Conservation (phyloP, 2,888 invertebrate species). For the Eupeodes latifasciatus region DNA sequence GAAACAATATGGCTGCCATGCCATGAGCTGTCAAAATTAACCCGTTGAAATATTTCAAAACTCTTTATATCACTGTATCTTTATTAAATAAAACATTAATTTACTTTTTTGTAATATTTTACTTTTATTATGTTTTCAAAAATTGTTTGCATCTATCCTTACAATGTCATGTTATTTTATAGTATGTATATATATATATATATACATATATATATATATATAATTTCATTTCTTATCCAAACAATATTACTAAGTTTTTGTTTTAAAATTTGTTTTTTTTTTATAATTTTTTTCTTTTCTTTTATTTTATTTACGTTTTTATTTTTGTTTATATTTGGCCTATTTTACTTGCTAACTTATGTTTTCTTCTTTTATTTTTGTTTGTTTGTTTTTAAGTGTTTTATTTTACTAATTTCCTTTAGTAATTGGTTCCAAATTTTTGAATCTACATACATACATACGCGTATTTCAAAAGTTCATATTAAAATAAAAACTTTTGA, state of each 20-base stretch:
- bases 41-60: too few relatives aligned
- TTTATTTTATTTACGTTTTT: constrained; percentile 45
- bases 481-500: constrained; percentile 66
- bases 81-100: constrained; percentile 36
- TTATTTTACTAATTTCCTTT: constrained; percentile 70
- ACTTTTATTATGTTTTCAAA: constrained; percentile 74
- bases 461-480: constrained; percentile 51
- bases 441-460: constrained; percentile 33
- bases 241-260: constrained; percentile 72
- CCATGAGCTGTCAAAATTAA: too few relatives aligned
- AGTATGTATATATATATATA: constrained; percentile 51
- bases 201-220: constrained; percentile 60
- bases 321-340: constrained; percentile 76
- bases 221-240: constrained; percentile 73
- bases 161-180: constrained; percentile 68
- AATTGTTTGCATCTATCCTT: constrained; percentile 72
- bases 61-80: neutral
- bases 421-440: constrained; percentile 76
- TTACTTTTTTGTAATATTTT: constrained; percentile 54
- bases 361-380: constrained; percentile 38
- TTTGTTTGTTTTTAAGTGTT: too few relatives aligned
- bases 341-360: constrained; percentile 74
- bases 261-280: constrained; percentile 67
- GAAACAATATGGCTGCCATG: too few relatives aligned
- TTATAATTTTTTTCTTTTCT: neutral